Percentiles rank a stretch among this genome's conserved stretches.
Evolutionary conservation across 1,140 invertebrate species (phyloP).

Genomic region (Mycetomoellerius zeteki): DNA sequence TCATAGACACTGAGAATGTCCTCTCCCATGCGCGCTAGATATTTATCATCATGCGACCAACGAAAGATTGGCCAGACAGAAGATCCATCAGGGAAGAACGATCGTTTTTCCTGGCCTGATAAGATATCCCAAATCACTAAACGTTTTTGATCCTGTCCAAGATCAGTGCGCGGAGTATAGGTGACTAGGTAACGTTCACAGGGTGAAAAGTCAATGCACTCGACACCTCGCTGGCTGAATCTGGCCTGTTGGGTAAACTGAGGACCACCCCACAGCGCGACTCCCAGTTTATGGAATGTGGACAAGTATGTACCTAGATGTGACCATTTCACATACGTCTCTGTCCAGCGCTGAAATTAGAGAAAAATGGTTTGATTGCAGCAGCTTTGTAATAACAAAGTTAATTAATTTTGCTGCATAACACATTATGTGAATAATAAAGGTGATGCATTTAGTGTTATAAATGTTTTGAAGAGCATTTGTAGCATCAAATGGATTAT

Average conservation of each 20-base stretch:
- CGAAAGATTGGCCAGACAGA: constrained; percentile 97
- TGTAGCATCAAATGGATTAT: too few relatives aligned
- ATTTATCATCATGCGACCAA: constrained; percentile 99
- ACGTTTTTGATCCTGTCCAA: constrained; percentile 89
- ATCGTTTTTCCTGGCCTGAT: constrained; percentile 96
- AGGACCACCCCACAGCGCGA: constrained; percentile 98
- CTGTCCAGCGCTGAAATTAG: constrained; percentile 93
- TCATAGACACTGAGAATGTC: constrained; percentile 97
- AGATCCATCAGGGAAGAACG: constrained; percentile 94
- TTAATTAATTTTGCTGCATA: background rate
- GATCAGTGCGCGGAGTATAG: constrained; percentile 93
- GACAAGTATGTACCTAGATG: constrained; percentile 98
- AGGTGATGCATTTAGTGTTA: background rate
- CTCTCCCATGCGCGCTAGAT: constrained; percentile 96
- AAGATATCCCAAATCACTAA: constrained; percentile 98
- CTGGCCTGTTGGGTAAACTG: constrained; percentile 96
- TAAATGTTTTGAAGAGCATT: too few relatives aligned
- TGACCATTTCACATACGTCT: constrained; percentile 98
- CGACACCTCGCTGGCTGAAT: constrained; percentile 96
- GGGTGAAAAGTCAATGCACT: constrained; percentile 99
- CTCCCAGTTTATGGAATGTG: constrained; percentile 98
- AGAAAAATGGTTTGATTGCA: background rate
- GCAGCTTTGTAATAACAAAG: background rate
- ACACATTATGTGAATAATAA: background rate
- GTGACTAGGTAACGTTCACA: constrained; percentile 98